Evolutionary conservation across 2,113 vertebrate species (phyloP), one percentile per base, ranked within the genome.

Genomic region (Vombatus ursinus): DNA sequence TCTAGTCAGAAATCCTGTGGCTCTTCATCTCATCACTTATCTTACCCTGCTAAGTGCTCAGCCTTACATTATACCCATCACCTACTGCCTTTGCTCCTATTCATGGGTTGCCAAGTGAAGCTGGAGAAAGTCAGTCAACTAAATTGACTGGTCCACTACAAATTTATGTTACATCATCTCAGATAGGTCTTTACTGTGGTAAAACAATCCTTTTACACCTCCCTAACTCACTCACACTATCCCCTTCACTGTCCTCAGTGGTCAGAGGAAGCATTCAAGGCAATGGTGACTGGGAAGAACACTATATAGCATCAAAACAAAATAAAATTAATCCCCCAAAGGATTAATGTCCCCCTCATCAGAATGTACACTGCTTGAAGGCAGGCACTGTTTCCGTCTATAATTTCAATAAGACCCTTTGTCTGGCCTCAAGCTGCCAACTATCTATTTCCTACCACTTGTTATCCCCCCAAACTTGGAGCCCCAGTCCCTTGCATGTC

Each of bases 301-400:
- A n/a, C 14, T 68, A 3, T n/a, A 68, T 68, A 68, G 4, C n/a
- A 16, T 68, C 12, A 68, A 11, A 68, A n/a, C n/a, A n/a, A 12
- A 19, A n/a, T 68, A 68, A 37, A 68, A 68, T 68, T 31, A 61
- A 16, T 16, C 11, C 61, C 14, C 31, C 31, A 37, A 37, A 37
- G 26, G 54, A 14, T n/a, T n/a, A n/a, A n/a, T 44, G n/a, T 84
- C 68, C 23, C 6, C 19, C 19, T 19, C 19, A 23, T 84, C 23
- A 84, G n/a, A 84, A 84, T 44, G 68, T 22, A 28, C 91, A 44
- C 61, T 47, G 0, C 92, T 92, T 53, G 89, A 22, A 5, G 11
- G 0, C 2, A 0, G 6, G 47, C 0, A 47, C 0, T 3, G 3
- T 10, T 12, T 23, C 12, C 1, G 50, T 37, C 10, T 84, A 3